Percentiles rank a stretch among this genome's conserved stretches.
Evolutionary conservation across 2,888 invertebrate genomes (phyloP).

Genomic region (Drosophila seclusa): DNA sequence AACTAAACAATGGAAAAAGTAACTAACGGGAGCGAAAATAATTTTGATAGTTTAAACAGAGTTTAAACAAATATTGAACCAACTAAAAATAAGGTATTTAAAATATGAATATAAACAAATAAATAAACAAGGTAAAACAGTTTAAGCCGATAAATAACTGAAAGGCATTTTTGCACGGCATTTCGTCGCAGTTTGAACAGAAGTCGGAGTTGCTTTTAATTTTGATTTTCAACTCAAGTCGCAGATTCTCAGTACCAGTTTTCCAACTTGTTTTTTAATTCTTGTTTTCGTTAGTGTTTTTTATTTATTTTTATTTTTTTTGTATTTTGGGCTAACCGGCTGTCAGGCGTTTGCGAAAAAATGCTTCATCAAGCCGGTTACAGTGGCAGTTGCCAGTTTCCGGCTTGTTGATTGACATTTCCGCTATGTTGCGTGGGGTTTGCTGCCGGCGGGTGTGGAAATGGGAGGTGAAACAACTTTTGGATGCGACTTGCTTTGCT

Average conservation of each 20-base stretch:
- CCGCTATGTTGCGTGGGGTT: conserved; percentile 37
- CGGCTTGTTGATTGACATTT: conserved; percentile 79
- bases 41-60: neutral
- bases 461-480: neutral
- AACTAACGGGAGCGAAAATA: neutral
- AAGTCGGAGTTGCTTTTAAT: neutral
- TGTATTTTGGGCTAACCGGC: conserved; percentile 20
- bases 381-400: conserved; percentile 70
- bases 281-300: conserved; percentile 1
- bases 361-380: conserved; percentile 72
- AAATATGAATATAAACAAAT: neutral
- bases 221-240: neutral
- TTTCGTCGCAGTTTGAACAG: neutral
- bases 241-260: neutral
- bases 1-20: neutral
- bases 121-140: neutral
- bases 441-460: neutral
- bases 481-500: conserved; percentile 3
- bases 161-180: neutral
- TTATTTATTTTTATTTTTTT: neutral
- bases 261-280: neutral
- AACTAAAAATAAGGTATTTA: neutral
- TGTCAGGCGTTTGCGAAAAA: conserved; percentile 43
- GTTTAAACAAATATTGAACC: neutral
- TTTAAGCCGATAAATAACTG: neutral